Evolutionary conservation across 2,888 invertebrate species (phyloP).

Genomic region (Ceriagrion tenellum): DNA sequence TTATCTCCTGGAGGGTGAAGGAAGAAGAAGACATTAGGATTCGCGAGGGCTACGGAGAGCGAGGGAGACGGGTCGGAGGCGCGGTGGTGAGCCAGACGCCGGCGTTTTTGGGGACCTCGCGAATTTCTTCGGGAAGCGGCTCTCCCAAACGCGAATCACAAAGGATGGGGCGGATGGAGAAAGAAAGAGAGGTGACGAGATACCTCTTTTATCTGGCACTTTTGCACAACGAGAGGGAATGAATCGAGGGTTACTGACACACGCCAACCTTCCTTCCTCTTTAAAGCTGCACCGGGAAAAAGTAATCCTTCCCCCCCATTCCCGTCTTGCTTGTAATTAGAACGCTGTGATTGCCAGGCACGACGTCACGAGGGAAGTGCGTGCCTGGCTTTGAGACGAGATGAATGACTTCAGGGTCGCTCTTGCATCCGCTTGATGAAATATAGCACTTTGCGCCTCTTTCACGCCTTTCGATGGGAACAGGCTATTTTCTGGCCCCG

Average conservation of each 20-base stretch:
- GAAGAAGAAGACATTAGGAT: not conserved
- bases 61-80: not conserved
- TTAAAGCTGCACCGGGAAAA: not conserved
- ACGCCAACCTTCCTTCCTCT: not conserved
- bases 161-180: not conserved
- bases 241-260: not conserved
- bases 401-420: no score
- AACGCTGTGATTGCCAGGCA: not conserved
- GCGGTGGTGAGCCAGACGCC: not conserved
- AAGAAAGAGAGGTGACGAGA: not conserved
- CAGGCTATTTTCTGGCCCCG: no score
- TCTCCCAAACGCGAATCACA: not conserved
- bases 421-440: no score
- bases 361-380: not conserved
- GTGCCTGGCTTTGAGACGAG: not conserved
- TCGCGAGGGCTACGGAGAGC: not conserved
- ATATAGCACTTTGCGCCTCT: no score
- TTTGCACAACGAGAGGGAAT: not conserved
- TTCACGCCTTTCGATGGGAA: no score
- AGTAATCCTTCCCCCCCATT: not conserved
- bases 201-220: not conserved
- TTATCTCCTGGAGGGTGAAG: not conserved
- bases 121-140: not conserved
- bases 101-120: not conserved
- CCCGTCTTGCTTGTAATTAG: not conserved